Evolutionary conservation across 1,140 invertebrate genomes (phyloP).

Genomic region (Drosophila cardini): DNA sequence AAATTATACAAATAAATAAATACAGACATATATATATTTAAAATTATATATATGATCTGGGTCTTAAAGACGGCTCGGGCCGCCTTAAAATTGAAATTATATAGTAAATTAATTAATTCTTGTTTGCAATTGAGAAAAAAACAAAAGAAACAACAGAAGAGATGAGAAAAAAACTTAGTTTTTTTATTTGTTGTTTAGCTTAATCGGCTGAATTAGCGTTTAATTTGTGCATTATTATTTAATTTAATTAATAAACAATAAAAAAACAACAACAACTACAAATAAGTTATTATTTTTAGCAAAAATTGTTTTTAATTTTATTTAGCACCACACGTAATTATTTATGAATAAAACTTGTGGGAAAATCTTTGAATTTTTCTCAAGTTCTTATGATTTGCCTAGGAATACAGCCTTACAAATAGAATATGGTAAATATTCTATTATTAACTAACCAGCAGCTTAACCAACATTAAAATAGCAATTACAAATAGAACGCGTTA

Average conservation of each 20-base stretch:
- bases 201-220: constrained; percentile 58
- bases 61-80: constrained; percentile 69
- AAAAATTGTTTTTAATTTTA: constrained; percentile 38
- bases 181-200: constrained; percentile 59
- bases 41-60: constrained; percentile 35
- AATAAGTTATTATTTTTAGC: constrained; percentile 38
- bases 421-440: constrained; percentile 38
- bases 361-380: not conserved
- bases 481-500: constrained; percentile 53
- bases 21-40: constrained; percentile 18
- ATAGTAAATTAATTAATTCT: constrained; percentile 71
- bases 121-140: constrained; percentile 64
- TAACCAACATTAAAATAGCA: constrained; percentile 73
- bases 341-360: not conserved
- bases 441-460: constrained; percentile 72
- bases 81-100: constrained; percentile 58
- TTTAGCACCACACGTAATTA: constrained; percentile 25
- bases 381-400: constrained; percentile 29
- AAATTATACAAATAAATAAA: constrained; percentile 52
- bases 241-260: constrained; percentile 71
- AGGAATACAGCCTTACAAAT: constrained; percentile 49
- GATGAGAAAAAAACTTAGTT: constrained; percentile 66
- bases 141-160: constrained; percentile 53
- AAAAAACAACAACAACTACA: constrained; percentile 26
- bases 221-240: constrained; percentile 82